phyloP scores from a whole-genome alignment of 2,888 invertebrate species.

The Rambutsinella grinnellia region DNA sequence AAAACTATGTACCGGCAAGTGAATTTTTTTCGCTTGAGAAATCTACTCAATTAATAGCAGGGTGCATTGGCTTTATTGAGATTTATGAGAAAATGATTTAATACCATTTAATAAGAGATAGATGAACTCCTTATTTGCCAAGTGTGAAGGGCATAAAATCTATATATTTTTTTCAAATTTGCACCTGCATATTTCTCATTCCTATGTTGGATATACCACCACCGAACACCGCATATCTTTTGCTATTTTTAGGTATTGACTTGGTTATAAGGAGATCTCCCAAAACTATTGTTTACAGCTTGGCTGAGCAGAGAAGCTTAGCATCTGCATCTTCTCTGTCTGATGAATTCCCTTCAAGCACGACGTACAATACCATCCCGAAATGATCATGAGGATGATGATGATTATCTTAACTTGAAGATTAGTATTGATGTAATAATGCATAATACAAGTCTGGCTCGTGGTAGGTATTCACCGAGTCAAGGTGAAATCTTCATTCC shows the following conservation, averaged over 20 bases:
- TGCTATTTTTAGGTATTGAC: neutral
- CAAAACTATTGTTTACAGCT: neutral
- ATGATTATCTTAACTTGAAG: neutral
- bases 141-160: neutral
- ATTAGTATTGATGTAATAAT: neutral
- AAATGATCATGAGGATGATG: neutral
- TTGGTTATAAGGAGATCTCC: neutral
- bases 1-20: too few relatives aligned
- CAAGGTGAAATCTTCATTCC: neutral
- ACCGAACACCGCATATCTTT: neutral
- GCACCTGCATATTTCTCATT: neutral
- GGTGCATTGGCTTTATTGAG: neutral
- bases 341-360: neutral
- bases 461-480: neutral
- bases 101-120: neutral
- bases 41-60: neutral
- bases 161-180: neutral
- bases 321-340: neutral
- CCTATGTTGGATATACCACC: neutral
- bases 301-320: neutral
- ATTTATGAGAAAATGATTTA: neutral
- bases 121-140: neutral
- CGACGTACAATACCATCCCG: neutral
- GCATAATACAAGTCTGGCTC: neutral
- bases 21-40: neutral